Evolutionary conservation across 23 tunicate genomes (phyloP), one percentile per base, ranked within the genome.

Genomic region (Diplosoma virens): DNA sequence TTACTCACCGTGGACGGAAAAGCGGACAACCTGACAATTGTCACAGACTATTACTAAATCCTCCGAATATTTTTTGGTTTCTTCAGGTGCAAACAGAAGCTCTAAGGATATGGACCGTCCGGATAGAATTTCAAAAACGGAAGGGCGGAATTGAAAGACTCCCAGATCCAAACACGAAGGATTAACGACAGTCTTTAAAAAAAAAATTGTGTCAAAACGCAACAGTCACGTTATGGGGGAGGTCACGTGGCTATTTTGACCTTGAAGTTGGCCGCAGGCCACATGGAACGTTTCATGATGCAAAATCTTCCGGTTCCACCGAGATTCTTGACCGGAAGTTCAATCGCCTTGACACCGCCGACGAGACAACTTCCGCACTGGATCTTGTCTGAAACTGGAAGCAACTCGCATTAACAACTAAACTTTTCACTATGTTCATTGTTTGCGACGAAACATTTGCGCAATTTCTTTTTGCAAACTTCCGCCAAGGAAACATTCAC

Each of bases 261-360:
- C 82, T 90, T 86, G 63, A 86, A 87, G 53, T 93, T 93, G 47
- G 98, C 88, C 53, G 93, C 93, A 18, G 98, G 98, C 98, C 98
- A 93, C 26, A 84, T 73, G 0, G 81, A 20, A 22, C 74, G 79
- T 31, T 82, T 87, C 59, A 93, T 20, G 29, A 93, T 59, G 45
- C 98, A 93, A 66, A 93, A 93, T 41, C 89, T 70, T 61, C 98
- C 98, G 59, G 35, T 74, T 32, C 98, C 98, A 22, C 98, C 98
- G 20, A 79, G 5, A 37, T 93, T 93, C 29, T 87, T 86, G 45
- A 93, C 33, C 33, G 73, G 60, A 27, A 87, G 47, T 33, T 78
- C 84, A 7, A 50, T 66, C 5, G 63, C 59, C 65, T 86, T 81
- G 27, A 76, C 81, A 22, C 98, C 98, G n/a, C 88, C 85, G 14